These are phyloP conservation scores for Spodoptera picta DNA, from an alignment of 2,888 invertebrate genomes.

Conservation along the genomic window DNA sequence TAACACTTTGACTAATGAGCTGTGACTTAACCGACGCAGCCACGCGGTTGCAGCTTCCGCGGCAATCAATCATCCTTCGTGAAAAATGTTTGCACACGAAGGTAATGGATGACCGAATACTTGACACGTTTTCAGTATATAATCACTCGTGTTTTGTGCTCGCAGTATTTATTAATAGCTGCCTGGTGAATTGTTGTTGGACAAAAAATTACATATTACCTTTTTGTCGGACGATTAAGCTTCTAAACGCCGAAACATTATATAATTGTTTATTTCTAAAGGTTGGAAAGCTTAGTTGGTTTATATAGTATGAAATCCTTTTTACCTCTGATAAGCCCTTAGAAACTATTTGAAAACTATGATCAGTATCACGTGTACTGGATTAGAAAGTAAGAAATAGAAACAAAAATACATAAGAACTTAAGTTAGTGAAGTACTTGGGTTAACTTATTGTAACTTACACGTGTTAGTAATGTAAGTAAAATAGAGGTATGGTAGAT, in stretches of 20 bases:
- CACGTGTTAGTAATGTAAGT: too few relatives aligned
- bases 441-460: too few relatives aligned
- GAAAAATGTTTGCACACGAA: conserved; percentile 47
- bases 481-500: too few relatives aligned
- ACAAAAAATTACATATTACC: conserved; percentile 1
- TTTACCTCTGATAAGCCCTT: too few relatives aligned
- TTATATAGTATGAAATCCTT: too few relatives aligned
- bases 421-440: too few relatives aligned
- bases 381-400: too few relatives aligned
- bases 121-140: conserved; percentile 44
- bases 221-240: conserved; percentile 4
- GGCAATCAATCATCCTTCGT: conserved; percentile 52
- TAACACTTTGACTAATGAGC: conserved; percentile 58
- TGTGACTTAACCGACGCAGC: conserved; percentile 45
- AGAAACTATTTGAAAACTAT: too few relatives aligned
- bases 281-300: background rate
- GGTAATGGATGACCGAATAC: conserved; percentile 48
- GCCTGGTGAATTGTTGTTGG: conserved; percentile 13
- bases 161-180: conserved; percentile 35
- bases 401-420: too few relatives aligned
- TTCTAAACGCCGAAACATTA: conserved; percentile 5
- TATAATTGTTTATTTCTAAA: conserved; percentile 17
- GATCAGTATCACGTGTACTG: too few relatives aligned
- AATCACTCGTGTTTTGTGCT: conserved; percentile 29
- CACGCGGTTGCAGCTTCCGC: conserved; percentile 34